These are phyloP conservation scores for Catharus minimus DNA, from an alignment of 2,113 vertebrate genomes.

Conservation along the genomic window DNA sequence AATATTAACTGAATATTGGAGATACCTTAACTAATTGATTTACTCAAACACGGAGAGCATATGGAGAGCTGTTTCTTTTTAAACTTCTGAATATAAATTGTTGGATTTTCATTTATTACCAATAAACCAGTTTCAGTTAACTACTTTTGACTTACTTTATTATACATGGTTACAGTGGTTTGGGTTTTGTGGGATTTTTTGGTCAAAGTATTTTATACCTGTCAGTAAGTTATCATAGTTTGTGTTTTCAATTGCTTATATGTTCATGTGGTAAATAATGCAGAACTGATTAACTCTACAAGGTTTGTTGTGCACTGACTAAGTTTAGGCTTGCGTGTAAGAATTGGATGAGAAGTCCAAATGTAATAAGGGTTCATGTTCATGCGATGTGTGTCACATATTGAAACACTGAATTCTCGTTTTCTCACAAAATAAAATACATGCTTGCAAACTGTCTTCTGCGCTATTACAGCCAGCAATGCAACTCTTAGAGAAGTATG, in stretches of 20 bases:
- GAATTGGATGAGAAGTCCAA: background rate
- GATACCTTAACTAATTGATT: background rate
- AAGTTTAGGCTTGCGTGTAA: constrained; percentile 1
- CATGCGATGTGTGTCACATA: background rate
- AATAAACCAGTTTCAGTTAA: constrained; percentile 16
- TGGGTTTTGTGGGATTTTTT: background rate
- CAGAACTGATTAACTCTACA: constrained; percentile 15
- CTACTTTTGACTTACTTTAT: constrained; percentile 36
- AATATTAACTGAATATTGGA: constrained; percentile 42
- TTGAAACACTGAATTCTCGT: background rate
- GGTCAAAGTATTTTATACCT: constrained; percentile 37
- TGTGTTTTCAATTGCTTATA: constrained; percentile 32
- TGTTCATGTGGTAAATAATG: background rate
- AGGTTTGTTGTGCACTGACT: background rate
- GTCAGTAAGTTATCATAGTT: constrained; percentile 34
- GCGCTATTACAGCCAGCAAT: background rate
- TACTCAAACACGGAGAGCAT: background rate
- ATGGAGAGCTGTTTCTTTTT: constrained; percentile 37
- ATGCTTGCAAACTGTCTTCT: background rate
- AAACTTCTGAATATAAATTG: constrained; percentile 22
- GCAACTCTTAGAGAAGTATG: background rate
- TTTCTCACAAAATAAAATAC: constrained; percentile 1
- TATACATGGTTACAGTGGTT: constrained; percentile 35
- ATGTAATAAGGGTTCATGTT: background rate
- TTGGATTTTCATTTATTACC: constrained; percentile 7